Conservation (phyloP, 2,888 invertebrate species). For the Rotaria magnacalcarata region DNA sequence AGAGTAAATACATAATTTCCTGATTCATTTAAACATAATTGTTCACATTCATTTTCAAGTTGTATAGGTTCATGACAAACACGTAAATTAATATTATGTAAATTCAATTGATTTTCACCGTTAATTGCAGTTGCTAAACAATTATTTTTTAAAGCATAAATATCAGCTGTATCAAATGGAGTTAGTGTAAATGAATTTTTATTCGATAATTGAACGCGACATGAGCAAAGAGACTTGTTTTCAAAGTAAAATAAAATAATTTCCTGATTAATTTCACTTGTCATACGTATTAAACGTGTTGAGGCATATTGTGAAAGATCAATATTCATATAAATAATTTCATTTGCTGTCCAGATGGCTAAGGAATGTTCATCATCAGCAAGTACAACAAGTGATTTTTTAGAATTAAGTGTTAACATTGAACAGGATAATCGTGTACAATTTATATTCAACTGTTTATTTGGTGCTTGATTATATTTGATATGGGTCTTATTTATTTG, state of each 20-base stretch:
- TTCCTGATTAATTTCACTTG: neutral
- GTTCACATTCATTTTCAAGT: conserved; percentile 8
- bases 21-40: conserved; percentile 9
- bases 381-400: neutral
- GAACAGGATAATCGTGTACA: neutral
- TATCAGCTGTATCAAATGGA: neutral
- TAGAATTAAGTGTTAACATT: neutral
- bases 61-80: neutral
- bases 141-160: neutral
- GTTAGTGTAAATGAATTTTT: neutral
- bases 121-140: neutral
- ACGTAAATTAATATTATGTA: neutral
- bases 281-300: neutral
- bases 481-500: neutral
- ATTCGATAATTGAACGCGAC: neutral
- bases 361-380: neutral
- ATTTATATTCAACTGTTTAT: neutral
- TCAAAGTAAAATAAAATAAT: neutral
- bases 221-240: neutral
- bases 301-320: neutral
- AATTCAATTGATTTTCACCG: neutral
- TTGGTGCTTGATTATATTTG: neutral
- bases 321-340: neutral
- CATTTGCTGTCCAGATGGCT: neutral
- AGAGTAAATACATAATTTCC: conserved; percentile 20